Base-by-base conservation (phyloP, 1,140 invertebrate species). In the Manduca sexta region DNA sequence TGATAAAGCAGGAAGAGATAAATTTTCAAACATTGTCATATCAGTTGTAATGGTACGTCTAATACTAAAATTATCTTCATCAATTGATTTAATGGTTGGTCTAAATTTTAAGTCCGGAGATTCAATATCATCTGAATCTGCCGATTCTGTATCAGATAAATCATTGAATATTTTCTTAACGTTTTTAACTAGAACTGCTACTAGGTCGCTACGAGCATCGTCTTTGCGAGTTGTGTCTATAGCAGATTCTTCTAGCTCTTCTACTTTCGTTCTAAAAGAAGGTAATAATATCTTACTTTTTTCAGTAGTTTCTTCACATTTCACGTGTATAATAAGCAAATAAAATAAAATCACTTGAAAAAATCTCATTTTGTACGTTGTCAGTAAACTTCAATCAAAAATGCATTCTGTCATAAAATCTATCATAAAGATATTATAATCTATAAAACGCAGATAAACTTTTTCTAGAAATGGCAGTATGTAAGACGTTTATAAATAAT, bases 131-230 rank as follows among this genome's bases (percentile, higher is more conserved):
- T 51, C 37, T 16, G 15, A 1, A 41, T 35, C 14, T 7, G 37
- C 31, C 6, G 12, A 13, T 39, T 34, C 52, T 4, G 56, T 42
- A 41, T 56, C 49, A 31, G 37, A 11, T 29, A 54, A 34, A 14
- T 62, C 57, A 35, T 54, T 39, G 33, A 74, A 79, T 44, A 79
- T 65, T 52, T 73, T 54, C 58, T 68, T 70, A 10, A 65, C 59
- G 52, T 79, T 74, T 52, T 71, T 50, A 10, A 76, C 55, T 10
- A 79, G 47, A 56, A 76, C 63, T 10, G 67, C 64, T 40, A 74
- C 67, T 33, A 76, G 49, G 53, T 74, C 59, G 40, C 50, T 41
- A 51, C 29, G 50, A n/a, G 47, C 11, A 13, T 69, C 65, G 2
- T 69, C 58, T 16, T 35, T 30, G 41, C 42, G 29, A 15, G 14